Conservation (phyloP, 2,797 vertebrate genomes). For the Microtus californicus region DNA sequence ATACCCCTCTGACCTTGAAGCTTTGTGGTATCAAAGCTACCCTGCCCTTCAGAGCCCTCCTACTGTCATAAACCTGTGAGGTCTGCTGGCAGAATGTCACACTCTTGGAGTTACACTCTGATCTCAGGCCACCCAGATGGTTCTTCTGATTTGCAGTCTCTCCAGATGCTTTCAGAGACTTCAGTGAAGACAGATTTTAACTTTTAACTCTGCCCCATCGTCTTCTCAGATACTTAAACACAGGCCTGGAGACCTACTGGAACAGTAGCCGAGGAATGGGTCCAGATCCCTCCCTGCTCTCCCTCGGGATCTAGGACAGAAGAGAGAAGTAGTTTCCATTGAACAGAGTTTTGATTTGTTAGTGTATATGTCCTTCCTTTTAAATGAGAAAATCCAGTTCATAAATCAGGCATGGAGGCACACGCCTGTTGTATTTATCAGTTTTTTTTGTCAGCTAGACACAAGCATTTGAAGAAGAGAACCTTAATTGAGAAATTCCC, state of each 20-base stretch:
- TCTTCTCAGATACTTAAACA: background rate
- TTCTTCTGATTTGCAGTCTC: background rate
- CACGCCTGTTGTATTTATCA: background rate
- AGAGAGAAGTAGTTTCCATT: background rate
- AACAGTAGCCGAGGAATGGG: background rate
- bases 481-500: background rate
- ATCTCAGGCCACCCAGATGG: background rate
- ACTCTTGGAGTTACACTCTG: background rate
- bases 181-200: background rate
- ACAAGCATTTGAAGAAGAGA: too few relatives aligned
- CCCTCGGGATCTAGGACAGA: background rate
- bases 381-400: constrained; percentile 14
- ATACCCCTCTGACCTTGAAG: background rate
- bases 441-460: background rate
- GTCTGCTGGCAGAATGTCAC: background rate
- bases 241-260: background rate
- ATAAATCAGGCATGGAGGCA: constrained; percentile 5
- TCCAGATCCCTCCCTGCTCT: background rate
- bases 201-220: background rate
- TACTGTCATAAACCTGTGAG: background rate
- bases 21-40: background rate
- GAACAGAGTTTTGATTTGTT: constrained; percentile 30
- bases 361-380: background rate
- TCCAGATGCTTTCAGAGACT: background rate
- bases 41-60: background rate